These are phyloP conservation scores for Oligia fasciuncula DNA, from an alignment of 2,888 invertebrate genomes.

Conservation along the genomic window DNA sequence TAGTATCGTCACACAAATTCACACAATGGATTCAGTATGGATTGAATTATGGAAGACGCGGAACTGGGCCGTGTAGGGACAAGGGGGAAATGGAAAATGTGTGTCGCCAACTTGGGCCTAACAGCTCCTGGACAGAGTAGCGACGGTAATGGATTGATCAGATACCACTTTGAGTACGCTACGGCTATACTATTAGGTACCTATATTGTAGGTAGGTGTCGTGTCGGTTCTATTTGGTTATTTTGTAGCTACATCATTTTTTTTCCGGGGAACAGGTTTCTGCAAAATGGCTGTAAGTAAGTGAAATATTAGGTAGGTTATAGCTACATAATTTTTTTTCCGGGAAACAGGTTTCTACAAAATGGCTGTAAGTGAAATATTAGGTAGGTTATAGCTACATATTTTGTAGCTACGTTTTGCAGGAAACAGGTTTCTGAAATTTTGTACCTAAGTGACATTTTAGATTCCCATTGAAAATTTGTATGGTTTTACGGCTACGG, in stretches of 20 bases:
- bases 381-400: background rate
- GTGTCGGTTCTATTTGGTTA: background rate
- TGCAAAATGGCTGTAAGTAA: background rate
- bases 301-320: background rate
- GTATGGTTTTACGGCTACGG: background rate
- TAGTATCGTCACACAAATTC: slow-evolving; percentile 68
- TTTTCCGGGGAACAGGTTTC: background rate
- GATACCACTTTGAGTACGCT: slow-evolving; percentile 81
- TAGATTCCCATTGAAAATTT: background rate
- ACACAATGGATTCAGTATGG: slow-evolving; percentile 85
- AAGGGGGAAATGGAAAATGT: slow-evolving; percentile 89
- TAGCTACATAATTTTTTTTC: background rate
- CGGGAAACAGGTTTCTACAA: background rate
- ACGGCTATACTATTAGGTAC: slow-evolving; percentile 24
- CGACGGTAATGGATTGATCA: slow-evolving; percentile 88
- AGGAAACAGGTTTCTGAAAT: background rate
- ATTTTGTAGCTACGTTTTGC: too few species aligned
- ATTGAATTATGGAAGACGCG: slow-evolving; percentile 88
- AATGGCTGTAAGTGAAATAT: background rate
- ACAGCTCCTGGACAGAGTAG: slow-evolving; percentile 85
- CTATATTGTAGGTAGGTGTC: background rate
- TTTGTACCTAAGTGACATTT: background rate
- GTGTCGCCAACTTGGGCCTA: slow-evolving; percentile 87
- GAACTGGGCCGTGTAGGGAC: slow-evolving; percentile 83
- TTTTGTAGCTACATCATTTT: background rate